Percentiles rank a stretch among this genome's conserved stretches.
Evolutionary conservation across 2,888 invertebrate genomes (phyloP).

Genomic region (Thyatira batis): DNA sequence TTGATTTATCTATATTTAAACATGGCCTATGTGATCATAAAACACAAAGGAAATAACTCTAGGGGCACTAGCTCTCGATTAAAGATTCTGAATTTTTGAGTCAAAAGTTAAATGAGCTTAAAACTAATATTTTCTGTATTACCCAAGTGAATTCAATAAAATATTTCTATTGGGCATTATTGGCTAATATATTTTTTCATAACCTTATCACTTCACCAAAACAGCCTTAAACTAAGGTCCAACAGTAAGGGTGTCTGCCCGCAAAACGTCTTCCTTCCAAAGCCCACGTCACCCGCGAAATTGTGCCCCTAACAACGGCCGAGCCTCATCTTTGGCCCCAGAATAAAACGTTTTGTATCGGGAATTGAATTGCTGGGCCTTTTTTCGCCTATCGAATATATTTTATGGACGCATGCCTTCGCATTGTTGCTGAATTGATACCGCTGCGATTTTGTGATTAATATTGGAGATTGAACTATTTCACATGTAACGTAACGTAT

Average conservation of each 20-base stretch:
- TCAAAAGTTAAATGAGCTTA: too few species aligned
- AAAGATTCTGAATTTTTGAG: too few species aligned
- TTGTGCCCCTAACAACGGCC: conserved; percentile 53
- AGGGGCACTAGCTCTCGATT: too few species aligned
- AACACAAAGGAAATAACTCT: too few species aligned
- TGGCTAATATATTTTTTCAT: background rate
- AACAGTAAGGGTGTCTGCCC: background rate
- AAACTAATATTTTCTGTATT: too few species aligned
- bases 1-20: too few species aligned
- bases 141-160: too few species aligned
- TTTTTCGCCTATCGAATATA: conserved; percentile 27
- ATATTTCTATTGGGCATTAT: too few species aligned
- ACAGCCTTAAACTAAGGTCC: background rate
- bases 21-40: too few species aligned
- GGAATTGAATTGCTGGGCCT: conserved; percentile 66
- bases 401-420: conserved; percentile 12
- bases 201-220: background rate
- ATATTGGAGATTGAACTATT: background rate
- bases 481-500: too few species aligned
- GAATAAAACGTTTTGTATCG: conserved; percentile 74
- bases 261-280: conserved; percentile 29
- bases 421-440: conserved; percentile 14
- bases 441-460: conserved; percentile 2
- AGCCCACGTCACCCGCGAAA: conserved; percentile 62
- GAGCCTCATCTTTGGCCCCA: conserved; percentile 55